Base-by-base conservation (phyloP, 1,140 invertebrate species). In the Vanessa atalanta region DNA sequence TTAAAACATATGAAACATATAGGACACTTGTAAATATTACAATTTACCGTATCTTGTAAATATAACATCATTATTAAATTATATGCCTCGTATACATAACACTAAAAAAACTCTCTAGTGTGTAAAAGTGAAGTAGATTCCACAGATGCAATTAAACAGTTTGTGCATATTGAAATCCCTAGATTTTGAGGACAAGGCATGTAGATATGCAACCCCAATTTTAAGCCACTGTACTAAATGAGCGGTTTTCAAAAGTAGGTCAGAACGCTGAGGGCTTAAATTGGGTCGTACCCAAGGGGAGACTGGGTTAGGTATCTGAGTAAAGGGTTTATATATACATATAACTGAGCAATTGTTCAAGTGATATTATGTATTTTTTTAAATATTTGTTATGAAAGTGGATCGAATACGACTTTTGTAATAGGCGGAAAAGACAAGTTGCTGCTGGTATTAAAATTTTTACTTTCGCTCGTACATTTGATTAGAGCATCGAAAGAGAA, bases 201-300 rank as follows among this genome's bases (percentile, higher is more conserved):
- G 84, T 88, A 87, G 87, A 87, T 82, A 90, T 86, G 80, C 85
- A 89, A 85, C 88, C 88, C 88, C 87, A 88, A 89, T 91, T 89
- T 88, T 85, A 88, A 86, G 79, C 87, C 84, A 84, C 83, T 83
- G 81, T 83, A 79, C 84, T 82, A 89, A 90, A 88, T 85, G 86
- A 89, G 84, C 82, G 81, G 82, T 83, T 88, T 82, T 84, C 80
- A 84, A 81, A 91, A 90, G 80, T 91, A 87, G 89, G 88, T 91
- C 89, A 90, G 83, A 87, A 85, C 82, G 79, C 84, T 81, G 82
- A 91, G 89, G 89, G 88, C 84, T 83, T 87, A 81, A 90, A 88
- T 90, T 90, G 88, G 87, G 88, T 85, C 88, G 82, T 83, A 81
- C 84, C 84, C 85, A 86, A 85, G 80, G 83, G 85, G 82, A 78